Base-by-base conservation (phyloP, 2,888 invertebrate species). In the Glomeris marginata region DNA sequence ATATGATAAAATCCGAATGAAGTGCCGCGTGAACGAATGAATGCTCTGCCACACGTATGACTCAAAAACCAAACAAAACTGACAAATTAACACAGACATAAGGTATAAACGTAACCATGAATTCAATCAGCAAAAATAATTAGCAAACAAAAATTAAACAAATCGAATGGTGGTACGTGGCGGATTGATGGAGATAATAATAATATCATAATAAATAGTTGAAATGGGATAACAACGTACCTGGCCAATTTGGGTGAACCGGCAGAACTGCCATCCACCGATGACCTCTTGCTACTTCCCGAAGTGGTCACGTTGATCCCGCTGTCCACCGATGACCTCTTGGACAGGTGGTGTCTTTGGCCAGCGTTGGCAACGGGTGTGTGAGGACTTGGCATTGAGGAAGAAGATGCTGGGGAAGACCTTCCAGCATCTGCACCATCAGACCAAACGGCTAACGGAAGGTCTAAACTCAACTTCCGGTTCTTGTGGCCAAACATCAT, bases 241-340 rank as follows among this genome's bases (percentile, higher is more conserved):
- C 72, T 70, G 34, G 72, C 70, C 28, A 72, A 60, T 60, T 69
- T 70, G 22, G 65, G 64, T 21, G 60, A 64, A 40, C 41, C 28
- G 13, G 33, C 11, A 2, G 37, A n/a, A 8, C 38, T 34, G 16
- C 41, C 35, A 28, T 52, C 52, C 20, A 54, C 13, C 15, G 54
- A 52, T 15, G 54, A 50, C 34, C 54, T 13, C 21, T 52, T 54
- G 21, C 41, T 45, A 10, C 50, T 38, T 37, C 52, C 54, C 15
- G 42, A 41, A 18, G 47, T 33, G 21, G 42, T 16, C 38, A 84
- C 77, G 58, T 83, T 80, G 56, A 84, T 84, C 11, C 84, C 84
- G 60, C 82, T 83, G 61, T 84, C 83, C 38, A 83, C 77, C 0
- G 83, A 84, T 0, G 83, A 79, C 47, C 82, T 70, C 62, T 84